phyloP scores from a whole-genome alignment of 1,140 invertebrate genomes.

The Brachionus asplanchnoidis region DNA sequence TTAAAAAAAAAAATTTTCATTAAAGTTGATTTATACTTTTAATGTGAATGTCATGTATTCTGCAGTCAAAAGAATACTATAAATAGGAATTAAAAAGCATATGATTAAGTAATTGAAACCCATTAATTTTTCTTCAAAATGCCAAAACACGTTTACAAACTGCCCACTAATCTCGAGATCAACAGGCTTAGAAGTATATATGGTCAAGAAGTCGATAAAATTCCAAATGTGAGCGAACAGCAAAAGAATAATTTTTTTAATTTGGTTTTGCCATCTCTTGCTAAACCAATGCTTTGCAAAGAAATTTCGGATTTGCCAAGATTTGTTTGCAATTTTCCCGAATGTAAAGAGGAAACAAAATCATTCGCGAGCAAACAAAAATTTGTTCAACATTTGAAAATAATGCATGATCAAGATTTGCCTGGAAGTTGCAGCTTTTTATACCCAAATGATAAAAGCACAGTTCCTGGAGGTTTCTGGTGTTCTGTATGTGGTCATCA shows the following conservation, averaged over 20 bases:
- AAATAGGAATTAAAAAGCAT: too few species aligned
- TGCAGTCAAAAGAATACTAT: too few species aligned
- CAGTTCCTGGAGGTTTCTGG: neutral
- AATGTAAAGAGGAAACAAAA: neutral
- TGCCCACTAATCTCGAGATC: too few species aligned
- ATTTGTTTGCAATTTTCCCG: neutral
- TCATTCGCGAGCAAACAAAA: neutral
- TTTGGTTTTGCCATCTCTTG: neutral
- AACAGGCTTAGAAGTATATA: neutral
- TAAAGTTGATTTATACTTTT: too few species aligned
- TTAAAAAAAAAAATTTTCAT: too few species aligned
- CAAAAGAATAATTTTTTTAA: neutral
- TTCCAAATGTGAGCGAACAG: neutral
- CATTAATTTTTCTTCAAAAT: neutral
- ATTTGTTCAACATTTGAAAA: neutral
- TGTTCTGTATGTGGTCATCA: neutral
- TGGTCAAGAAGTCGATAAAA: neutral
- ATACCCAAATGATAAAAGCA: neutral
- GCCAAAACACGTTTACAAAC: neutral
- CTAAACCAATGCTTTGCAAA: neutral
- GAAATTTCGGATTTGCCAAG: neutral
- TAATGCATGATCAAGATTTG: neutral
- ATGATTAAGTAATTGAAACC: too few species aligned
- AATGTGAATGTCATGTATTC: too few species aligned
- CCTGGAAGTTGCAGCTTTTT: neutral